Evolutionary conservation across 2,113 vertebrate species (phyloP).

Genomic region (Smithornis capensis): DNA sequence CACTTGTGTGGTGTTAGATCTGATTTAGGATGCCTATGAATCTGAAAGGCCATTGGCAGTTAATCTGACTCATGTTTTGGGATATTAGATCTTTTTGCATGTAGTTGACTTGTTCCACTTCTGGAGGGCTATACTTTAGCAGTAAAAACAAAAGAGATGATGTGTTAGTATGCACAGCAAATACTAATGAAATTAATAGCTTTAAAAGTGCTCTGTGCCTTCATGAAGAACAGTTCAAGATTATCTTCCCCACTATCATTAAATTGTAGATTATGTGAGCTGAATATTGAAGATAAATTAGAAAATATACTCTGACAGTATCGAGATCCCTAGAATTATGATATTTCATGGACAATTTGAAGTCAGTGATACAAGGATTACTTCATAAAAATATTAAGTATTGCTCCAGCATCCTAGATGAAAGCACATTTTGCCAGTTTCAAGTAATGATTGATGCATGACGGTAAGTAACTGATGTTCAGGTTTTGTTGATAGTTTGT

Average conservation of each 20-base stretch:
- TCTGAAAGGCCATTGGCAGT: neutral
- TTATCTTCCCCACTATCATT: constrained; percentile 23
- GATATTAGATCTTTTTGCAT: neutral
- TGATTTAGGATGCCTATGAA: neutral
- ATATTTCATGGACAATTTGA: constrained; percentile 37
- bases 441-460: neutral
- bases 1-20: neutral
- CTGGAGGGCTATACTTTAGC: neutral
- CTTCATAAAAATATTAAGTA: neutral
- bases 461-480: neutral
- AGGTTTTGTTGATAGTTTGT: neutral
- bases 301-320: neutral
- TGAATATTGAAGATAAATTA: constrained; percentile 15
- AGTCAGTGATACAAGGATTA: constrained; percentile 6
- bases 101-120: neutral
- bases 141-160: neutral
- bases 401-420: neutral
- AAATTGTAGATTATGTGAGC: neutral
- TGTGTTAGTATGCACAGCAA: neutral
- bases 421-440: neutral
- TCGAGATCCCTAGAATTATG: constrained; percentile 6
- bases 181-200: constrained; percentile 6
- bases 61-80: neutral
- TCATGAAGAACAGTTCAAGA: constrained; percentile 7
- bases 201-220: neutral